A percentile compares a stretch with the other conserved stretches of the same genome.
Conservation (phyloP, 2,888 invertebrate genomes). For the Ornithoptera priamus region DNA sequence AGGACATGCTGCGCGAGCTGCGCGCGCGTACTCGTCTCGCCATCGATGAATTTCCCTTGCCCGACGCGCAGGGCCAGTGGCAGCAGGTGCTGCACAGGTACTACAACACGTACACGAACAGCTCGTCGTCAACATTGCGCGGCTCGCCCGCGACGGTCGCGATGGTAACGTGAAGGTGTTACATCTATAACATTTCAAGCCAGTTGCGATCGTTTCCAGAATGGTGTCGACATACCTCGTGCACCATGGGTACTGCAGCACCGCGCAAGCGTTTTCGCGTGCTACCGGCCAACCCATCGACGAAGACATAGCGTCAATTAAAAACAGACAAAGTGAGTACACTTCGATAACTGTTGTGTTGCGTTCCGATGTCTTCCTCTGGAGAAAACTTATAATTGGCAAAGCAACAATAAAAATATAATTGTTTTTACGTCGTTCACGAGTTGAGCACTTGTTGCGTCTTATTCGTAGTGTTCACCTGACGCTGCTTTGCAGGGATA, state of each 20-base stretch:
- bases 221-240: conserved; percentile 98
- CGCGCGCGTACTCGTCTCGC: conserved; percentile 89
- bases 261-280: conserved; percentile 96
- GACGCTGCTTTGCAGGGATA: conserved; percentile 83
- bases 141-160: background rate
- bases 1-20: conserved; percentile 97
- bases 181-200: background rate
- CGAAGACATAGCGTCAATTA: conserved; percentile 96
- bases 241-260: conserved; percentile 98
- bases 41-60: conserved; percentile 93
- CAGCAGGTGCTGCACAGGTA: conserved; percentile 95
- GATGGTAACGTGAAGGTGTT: background rate
- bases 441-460: too few species aligned
- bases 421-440: too few species aligned
- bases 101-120: background rate
- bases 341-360: too few species aligned
- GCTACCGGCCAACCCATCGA: conserved; percentile 93
- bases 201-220: conserved; percentile 75
- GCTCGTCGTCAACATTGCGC: background rate
- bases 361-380: too few species aligned
- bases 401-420: too few species aligned
- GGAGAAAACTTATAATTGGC: too few species aligned
- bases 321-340: conserved; percentile 94
- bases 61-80: conserved; percentile 94
- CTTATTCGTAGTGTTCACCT: too few species aligned